phyloP scores from a whole-genome alignment of 64 coral and sea anemone species.

The Hydrozoanthus tunicans region DNA sequence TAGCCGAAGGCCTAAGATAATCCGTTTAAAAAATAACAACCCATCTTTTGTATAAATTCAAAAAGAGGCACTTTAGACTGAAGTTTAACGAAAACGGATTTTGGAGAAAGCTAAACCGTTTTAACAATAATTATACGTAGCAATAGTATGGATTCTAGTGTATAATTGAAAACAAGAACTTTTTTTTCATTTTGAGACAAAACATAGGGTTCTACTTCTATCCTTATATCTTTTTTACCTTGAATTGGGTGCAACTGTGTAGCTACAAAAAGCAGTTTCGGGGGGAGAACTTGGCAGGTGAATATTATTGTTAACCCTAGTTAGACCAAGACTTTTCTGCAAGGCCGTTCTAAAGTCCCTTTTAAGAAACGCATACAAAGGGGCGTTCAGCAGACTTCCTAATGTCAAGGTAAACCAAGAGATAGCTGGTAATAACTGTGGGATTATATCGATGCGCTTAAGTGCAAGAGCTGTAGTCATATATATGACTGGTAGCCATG shows the following conservation, averaged over 20 bases:
- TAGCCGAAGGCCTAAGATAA: background rate
- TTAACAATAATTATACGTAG: no score
- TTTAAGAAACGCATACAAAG: slow-evolving; percentile 37
- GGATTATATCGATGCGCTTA: slow-evolving; percentile 22
- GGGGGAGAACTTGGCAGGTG: background rate
- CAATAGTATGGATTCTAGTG: no score
- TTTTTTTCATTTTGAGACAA: background rate
- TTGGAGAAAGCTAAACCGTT: no score
- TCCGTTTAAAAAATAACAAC: no score
- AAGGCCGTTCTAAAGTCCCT: slow-evolving; percentile 32
- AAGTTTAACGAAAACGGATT: no score
- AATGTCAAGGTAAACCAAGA: slow-evolving; percentile 49
- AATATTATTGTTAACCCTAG: background rate
- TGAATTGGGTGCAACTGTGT: background rate
- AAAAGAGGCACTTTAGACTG: no score
- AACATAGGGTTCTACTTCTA: background rate
- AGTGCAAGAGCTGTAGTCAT: slow-evolving; percentile 34
- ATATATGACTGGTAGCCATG: slow-evolving; percentile 33
- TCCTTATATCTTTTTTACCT: no score
- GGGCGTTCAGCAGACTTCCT: slow-evolving; percentile 29
- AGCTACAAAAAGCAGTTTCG: background rate
- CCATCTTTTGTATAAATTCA: no score
- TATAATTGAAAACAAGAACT: background rate
- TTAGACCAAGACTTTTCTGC: slow-evolving; percentile 17
- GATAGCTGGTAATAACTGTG: slow-evolving; percentile 6